phyloP scores from a whole-genome alignment of 2,113 vertebrate genomes.

The Potamarius usumacintae region DNA sequence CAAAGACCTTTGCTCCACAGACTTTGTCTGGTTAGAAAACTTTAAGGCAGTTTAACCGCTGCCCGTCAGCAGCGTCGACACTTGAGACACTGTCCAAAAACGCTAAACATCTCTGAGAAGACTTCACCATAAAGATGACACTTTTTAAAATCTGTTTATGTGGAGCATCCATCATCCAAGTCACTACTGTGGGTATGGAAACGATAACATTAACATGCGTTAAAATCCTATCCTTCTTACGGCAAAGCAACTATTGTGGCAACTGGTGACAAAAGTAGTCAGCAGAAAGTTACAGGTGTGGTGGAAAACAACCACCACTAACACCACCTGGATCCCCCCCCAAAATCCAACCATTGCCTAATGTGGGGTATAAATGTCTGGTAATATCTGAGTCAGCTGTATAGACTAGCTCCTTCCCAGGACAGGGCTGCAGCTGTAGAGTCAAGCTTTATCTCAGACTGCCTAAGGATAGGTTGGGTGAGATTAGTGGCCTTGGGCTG shows the following conservation, averaged over 20 bases:
- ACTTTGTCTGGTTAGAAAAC: neutral
- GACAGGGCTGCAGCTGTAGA: constrained; percentile 27
- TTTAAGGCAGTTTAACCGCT: neutral
- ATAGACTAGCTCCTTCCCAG: constrained; percentile 28
- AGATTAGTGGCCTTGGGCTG: constrained; percentile 49
- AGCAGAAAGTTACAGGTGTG: neutral
- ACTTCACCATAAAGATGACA: neutral
- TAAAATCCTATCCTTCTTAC: neutral
- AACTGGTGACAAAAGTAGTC: neutral
- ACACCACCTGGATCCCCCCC: neutral
- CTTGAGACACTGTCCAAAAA: neutral
- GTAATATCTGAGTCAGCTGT: constrained; percentile 25
- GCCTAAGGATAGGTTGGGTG: constrained; percentile 29
- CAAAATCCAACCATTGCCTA: neutral
- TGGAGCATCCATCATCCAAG: neutral
- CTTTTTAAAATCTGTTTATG: neutral
- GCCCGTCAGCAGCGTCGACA: neutral
- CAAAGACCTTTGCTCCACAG: neutral
- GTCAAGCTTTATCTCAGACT: constrained; percentile 18
- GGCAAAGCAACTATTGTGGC: neutral
- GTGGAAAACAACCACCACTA: neutral
- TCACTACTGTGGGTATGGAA: neutral
- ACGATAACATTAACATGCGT: neutral
- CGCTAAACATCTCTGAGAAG: neutral
- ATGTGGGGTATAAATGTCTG: neutral